A percentile compares a stretch with the other conserved stretches of the same genome.
Evolutionary conservation across 2,113 vertebrate species (phyloP).

Genomic region (Larimichthys polyactis): DNA sequence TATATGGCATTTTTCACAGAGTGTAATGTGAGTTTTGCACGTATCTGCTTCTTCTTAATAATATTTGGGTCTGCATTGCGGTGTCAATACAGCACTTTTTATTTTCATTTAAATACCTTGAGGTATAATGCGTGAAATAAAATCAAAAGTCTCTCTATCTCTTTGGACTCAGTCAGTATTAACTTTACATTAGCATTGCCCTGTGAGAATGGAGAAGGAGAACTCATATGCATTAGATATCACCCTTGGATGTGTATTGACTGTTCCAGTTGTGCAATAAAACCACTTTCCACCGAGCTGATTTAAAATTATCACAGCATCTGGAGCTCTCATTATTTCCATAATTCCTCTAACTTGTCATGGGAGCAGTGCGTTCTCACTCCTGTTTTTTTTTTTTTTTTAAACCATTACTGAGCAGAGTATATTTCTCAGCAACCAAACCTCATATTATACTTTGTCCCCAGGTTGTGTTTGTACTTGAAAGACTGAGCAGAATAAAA

Average conservation of each 20-base stretch:
- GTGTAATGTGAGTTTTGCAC: too few species aligned
- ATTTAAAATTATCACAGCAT: conserved; percentile 64
- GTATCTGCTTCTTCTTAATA: too few species aligned
- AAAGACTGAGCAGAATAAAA: conserved; percentile 32
- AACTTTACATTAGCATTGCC: conserved; percentile 3
- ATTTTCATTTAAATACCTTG: background rate
- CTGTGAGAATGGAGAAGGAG: background rate
- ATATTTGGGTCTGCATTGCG: too few species aligned
- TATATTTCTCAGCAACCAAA: conserved; percentile 37
- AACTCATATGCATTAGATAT: background rate
- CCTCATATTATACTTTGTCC: conserved; percentile 26
- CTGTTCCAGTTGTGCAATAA: conserved; percentile 36
- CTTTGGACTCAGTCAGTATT: background rate
- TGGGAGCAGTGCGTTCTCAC: conserved; percentile 29
- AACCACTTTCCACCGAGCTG: conserved; percentile 43
- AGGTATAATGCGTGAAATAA: background rate
- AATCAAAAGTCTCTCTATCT: conserved; percentile 10
- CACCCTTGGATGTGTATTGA: conserved; percentile 15
- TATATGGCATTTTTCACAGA: background rate
- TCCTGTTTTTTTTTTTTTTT: conserved; percentile 17
- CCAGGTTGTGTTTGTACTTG: conserved; percentile 44
- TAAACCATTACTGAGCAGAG: conserved; percentile 6
- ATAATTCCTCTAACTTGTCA: conserved; percentile 45
- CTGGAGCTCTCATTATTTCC: conserved; percentile 58
- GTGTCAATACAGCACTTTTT: background rate